Evolutionary conservation across 2,113 vertebrate genomes (phyloP), one percentile per base, ranked within the genome.

Genomic region (Isichthys henryi): DNA sequence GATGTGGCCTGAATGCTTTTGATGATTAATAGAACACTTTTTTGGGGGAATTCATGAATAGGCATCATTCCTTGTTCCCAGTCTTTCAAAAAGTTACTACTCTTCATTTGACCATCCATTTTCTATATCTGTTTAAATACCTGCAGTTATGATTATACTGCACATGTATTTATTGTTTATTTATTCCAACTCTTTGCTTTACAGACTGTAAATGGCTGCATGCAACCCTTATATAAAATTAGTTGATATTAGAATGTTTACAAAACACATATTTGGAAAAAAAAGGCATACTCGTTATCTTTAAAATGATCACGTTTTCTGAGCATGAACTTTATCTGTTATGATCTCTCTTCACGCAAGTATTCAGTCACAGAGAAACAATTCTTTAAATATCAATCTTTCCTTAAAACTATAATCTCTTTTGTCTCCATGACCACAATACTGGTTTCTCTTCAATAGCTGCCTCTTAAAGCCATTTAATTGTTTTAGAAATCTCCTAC

Each of bases 351-450:
- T 62, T 45, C 86, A 10, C 27, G 66, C 21, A 62, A 53, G 86
- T 45, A 9, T 62, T 88, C 84, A 50, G 46, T 86, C 35, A 66
- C 86, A 62, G 62, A 77, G 70, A 77, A 77, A 88, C 53, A 88
- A 35, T 56, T 66, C 35, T 66, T 88, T 88, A 88, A 58, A 88
- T 46, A 62, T 88, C 86, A 88, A 88, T 88, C 86, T 88, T 88
- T 86, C 13, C 87, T 66, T 88, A 62, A 88, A 88, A 87, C 50
- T 87, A 17, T 53, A 27, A 53, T 86, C 49, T 88, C 27, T 84
- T 77, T 58, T 74, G 83, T 89, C 89, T 90, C 89, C 89, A 90
- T 87, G 89, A 87, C 89, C 87, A 87, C 85, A 87, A 52, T 53
- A 70, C 56, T 86, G 62, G 62, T 87, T 77, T 87, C 84, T 80